phyloP scores from a whole-genome alignment of 2,888 invertebrate species.

The Rhimphoctona megacephalus region DNA sequence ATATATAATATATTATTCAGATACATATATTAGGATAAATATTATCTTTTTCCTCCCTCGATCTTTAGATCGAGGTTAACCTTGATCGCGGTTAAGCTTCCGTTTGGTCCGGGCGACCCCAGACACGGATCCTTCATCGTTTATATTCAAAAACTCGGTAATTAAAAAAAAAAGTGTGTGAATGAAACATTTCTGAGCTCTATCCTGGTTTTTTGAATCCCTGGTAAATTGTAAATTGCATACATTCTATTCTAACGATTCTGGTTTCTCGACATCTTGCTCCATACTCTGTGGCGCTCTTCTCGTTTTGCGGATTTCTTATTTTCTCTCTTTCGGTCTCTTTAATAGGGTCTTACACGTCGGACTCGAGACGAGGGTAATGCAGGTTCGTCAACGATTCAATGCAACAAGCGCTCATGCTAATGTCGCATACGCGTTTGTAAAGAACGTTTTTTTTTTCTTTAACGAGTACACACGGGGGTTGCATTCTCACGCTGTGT shows the following conservation, averaged over 20 bases:
- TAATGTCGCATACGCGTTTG: slow-evolving; percentile 52
- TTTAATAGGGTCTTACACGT: slow-evolving; percentile 6
- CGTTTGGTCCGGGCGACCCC: slow-evolving; percentile 5
- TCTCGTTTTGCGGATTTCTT: slow-evolving; percentile 19
- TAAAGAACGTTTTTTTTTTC: slow-evolving; percentile 15
- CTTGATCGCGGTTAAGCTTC: slow-evolving; percentile 53
- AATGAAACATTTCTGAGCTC: neutral
- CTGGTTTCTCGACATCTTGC: slow-evolving; percentile 2
- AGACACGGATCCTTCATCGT: neutral
- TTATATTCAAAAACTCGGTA: neutral
- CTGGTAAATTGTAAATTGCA: neutral
- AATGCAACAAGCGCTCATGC: slow-evolving; percentile 62
- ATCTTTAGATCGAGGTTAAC: too few relatives aligned
- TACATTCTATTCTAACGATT: slow-evolving; percentile 2
- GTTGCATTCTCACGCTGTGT: slow-evolving; percentile 62
- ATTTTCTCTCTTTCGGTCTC: slow-evolving; percentile 1
- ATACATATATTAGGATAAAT: neutral
- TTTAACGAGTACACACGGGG: slow-evolving; percentile 20
- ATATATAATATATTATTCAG: neutral
- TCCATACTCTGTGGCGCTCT: neutral
- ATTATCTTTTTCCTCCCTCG: neutral
- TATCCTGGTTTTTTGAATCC: neutral
- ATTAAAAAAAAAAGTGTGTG: neutral
- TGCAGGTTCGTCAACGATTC: slow-evolving; percentile 39
- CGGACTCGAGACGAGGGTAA: slow-evolving; percentile 8